phyloP scores from a whole-genome alignment of 2,888 invertebrate species.

The Harmothoe impar region DNA sequence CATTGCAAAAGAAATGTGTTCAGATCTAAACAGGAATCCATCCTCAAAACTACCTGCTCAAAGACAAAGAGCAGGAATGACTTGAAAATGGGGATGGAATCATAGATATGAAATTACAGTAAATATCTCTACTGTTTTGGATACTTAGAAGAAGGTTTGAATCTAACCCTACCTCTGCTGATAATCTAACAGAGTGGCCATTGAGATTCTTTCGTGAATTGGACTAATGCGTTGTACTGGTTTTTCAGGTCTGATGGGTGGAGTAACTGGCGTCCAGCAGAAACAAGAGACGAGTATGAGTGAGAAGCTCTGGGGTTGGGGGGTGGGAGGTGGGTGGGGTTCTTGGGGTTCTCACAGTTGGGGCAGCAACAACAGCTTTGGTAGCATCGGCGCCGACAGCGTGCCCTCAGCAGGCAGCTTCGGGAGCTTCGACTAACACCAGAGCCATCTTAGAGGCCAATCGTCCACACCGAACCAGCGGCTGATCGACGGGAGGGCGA shows the following conservation, averaged over 20 bases:
- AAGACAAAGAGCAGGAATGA: no score
- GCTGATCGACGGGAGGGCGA: neutral
- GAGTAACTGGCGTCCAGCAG: constrained; percentile 56
- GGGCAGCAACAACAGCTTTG: constrained; percentile 63
- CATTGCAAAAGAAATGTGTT: neutral
- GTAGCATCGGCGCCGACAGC: constrained; percentile 56
- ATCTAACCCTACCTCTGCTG: neutral
- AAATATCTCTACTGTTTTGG: no score
- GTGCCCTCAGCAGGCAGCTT: constrained; percentile 50
- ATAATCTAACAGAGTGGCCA: no score
- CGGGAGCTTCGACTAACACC: constrained; percentile 49
- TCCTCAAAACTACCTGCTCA: no score
- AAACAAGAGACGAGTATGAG: constrained; percentile 62
- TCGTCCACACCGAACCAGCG: constrained; percentile 15
- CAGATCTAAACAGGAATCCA: neutral
- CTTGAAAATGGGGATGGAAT: no score
- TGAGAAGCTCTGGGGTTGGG: constrained; percentile 61
- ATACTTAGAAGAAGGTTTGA: constrained; percentile 33
- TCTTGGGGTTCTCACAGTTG: constrained; percentile 63
- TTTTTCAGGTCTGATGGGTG: constrained; percentile 53
- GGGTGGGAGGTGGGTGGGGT: constrained; percentile 59
- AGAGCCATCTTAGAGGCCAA: constrained; percentile 1
- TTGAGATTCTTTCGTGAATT: no score
- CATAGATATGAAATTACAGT: no score
- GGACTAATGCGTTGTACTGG: neutral